Conservation (phyloP, 2,113 vertebrate species). For the Okapia johnstoni region DNA sequence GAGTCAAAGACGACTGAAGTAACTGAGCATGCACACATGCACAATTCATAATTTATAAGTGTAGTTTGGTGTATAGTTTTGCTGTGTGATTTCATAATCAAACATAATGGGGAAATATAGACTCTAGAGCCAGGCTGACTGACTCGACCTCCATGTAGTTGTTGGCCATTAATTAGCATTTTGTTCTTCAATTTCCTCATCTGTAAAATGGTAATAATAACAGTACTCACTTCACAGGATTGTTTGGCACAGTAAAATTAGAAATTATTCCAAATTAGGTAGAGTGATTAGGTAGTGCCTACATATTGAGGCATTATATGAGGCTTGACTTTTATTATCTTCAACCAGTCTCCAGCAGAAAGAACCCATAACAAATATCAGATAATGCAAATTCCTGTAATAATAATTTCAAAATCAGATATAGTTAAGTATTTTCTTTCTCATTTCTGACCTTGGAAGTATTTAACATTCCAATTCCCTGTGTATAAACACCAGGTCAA, state of each 20-base stretch:
- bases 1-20: neutral
- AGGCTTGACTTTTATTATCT: neutral
- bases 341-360: neutral
- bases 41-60: neutral
- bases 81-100: neutral
- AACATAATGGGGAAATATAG: neutral
- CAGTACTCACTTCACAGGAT: neutral
- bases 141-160: neutral
- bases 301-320: neutral
- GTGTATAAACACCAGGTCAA: neutral
- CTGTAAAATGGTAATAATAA: neutral
- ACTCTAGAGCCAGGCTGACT: neutral
- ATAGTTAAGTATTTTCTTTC: neutral
- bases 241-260: neutral
- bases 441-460: neutral
- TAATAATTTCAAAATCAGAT: neutral
- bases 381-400: neutral
- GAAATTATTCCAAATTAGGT: neutral
- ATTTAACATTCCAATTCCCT: neutral
- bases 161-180: neutral
- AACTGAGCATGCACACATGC: accelerated
- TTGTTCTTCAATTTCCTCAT: neutral
- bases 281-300: neutral
- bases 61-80: neutral
- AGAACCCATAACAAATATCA: neutral